Percentiles rank a stretch among this genome's conserved stretches.
phyloP scores from a whole-genome alignment of 2,888 invertebrate species.

The Andrena fulva region DNA sequence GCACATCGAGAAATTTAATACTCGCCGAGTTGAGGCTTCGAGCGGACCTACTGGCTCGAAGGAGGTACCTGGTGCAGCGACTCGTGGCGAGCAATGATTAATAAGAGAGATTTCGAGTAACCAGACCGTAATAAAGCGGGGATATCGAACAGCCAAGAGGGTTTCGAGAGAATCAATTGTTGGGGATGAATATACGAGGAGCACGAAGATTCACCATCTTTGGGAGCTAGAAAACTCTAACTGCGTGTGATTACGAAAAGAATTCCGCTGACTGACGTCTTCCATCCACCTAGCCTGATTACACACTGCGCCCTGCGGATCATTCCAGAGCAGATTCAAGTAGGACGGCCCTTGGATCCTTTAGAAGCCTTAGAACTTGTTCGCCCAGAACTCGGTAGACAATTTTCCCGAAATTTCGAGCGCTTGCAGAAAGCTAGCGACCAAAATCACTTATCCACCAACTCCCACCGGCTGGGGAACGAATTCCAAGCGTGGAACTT shows the following conservation, averaged over 20 bases:
- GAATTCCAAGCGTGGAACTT: conserved; percentile 18
- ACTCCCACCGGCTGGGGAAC: background rate
- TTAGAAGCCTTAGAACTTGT: background rate
- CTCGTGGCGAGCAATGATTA: conserved; percentile 11
- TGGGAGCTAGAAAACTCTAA: too few relatives aligned
- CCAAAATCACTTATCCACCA: background rate
- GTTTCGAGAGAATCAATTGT: too few relatives aligned
- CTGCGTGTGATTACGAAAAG: too few relatives aligned
- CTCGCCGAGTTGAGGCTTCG: background rate
- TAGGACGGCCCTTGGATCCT: background rate
- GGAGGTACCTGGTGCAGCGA: background rate
- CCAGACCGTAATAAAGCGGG: background rate
- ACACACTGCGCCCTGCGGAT: too few relatives aligned
- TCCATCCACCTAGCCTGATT: too few relatives aligned
- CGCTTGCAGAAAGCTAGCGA: background rate
- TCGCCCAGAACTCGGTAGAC: background rate
- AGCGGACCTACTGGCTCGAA: background rate
- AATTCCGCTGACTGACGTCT: too few relatives aligned
- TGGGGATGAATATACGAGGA: too few relatives aligned
- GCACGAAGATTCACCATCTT: too few relatives aligned
- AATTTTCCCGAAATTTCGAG: background rate
- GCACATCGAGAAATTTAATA: conserved; percentile 26
- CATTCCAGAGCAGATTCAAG: too few relatives aligned
- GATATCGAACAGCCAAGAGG: background rate
- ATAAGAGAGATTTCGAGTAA: conserved; percentile 1